Base-by-base conservation (phyloP, 2,888 invertebrate species). In the Ormyrus thymus region DNA sequence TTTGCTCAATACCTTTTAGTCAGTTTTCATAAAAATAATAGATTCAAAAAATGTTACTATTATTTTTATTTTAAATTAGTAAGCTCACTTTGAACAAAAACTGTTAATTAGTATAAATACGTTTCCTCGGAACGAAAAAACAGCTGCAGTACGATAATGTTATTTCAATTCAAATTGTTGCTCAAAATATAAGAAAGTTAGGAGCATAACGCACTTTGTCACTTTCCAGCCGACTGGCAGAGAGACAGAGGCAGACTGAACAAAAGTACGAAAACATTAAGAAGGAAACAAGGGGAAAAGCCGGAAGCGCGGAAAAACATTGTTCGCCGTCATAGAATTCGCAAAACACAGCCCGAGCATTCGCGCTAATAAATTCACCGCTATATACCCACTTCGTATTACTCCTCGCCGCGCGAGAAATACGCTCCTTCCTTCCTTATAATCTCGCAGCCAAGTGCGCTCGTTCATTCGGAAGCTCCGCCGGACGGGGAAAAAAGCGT, bases 221-320 rank as follows among this genome's bases (percentile, higher is more conserved):
- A 29, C 4, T 29, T 29, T 4, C 29, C 3, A 29, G 29, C 29
- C 2, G 29, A 29, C 29, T 29, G 29, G 29, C 29, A 29, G 10
- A 43, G 11, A 53, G 50, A 11, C 45, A 70, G 59, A 59, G 59
- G 48, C 29, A 45, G 45, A 74, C 11, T 3, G 6, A 56, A 51
- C 15, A 46, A 15, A 66, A 80, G 78, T 80, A 79, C 69, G 78
- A 78, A 80, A 68, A 79, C 77, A 79, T 79, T 81, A 72, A 69
- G 61, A 43, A 66, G 58, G 29, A 29, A 51, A 76, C 61, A 55
- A 62, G 6, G 64, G 48, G 51, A 51, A 71, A 74, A 73, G 68
- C 10, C 0, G n/a, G 11, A 61, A 29, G 29, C 29, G 29, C 29
- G 29, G 29, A 29, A 68, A 78, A 73, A 61, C 56, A 72, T 66